These are phyloP conservation scores for Luffia ferchaultella DNA, from an alignment of 2,888 invertebrate genomes.

Conservation along the genomic window DNA sequence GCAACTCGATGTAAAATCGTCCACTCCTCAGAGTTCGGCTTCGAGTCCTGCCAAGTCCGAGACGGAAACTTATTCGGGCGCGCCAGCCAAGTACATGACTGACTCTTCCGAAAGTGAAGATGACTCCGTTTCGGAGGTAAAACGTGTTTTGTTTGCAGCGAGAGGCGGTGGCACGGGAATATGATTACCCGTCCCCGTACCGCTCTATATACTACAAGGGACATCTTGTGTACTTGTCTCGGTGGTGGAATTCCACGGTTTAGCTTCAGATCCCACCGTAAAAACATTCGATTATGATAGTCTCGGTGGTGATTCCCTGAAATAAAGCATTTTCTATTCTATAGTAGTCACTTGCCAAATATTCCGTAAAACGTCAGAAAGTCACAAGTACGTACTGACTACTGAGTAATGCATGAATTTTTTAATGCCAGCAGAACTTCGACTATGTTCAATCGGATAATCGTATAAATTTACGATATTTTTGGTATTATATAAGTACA, in stretches of 20 bases:
- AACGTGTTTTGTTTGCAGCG: constrained; percentile 63
- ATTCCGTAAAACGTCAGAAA: constrained; percentile 67
- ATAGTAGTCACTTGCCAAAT: constrained; percentile 61
- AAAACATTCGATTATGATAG: constrained; percentile 28
- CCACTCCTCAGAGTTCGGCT: constrained; percentile 86
- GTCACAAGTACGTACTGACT: constrained; percentile 62
- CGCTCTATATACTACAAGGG: constrained; percentile 71
- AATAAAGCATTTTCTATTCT: constrained; percentile 42
- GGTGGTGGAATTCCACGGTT: constrained; percentile 34
- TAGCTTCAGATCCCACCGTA: constrained; percentile 24
- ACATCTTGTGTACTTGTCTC: constrained; percentile 71
- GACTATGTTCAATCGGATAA: constrained; percentile 48
- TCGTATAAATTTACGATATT: constrained; percentile 35
- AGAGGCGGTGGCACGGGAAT: constrained; percentile 64
- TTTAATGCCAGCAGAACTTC: constrained; percentile 52
- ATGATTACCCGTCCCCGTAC: constrained; percentile 56
- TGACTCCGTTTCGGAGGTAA: constrained; percentile 96
- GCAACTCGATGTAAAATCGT: constrained; percentile 76
- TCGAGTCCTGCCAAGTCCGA: constrained; percentile 85
- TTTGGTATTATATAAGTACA: constrained; percentile 31
- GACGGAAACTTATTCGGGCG: constrained; percentile 86
- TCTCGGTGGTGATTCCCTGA: constrained; percentile 39
- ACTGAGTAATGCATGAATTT: constrained; percentile 61
- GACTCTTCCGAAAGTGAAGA: constrained; percentile 96
- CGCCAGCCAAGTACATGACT: constrained; percentile 88